Percentiles rank a stretch among this genome's conserved stretches.
phyloP scores from a whole-genome alignment of 2,797 vertebrate genomes.

The Pangasius sanitwongsei region DNA sequence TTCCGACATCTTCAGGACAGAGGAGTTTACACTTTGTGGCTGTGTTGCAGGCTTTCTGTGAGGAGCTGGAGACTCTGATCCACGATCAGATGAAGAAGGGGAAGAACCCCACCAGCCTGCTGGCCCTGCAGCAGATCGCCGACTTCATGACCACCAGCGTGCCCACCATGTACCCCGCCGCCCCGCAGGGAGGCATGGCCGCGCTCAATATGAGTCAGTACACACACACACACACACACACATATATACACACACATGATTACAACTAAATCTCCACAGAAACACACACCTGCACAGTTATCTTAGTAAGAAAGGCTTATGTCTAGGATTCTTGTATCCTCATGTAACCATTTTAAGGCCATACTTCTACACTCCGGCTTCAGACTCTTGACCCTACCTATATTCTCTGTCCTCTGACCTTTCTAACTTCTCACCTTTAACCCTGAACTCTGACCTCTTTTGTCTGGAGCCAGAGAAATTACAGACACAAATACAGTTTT shows the following conservation, averaged over 20 bases:
- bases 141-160: conserved; percentile 96
- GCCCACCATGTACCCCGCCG: conserved; percentile 92
- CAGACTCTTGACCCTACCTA: background rate
- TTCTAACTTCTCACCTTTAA: background rate
- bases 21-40: background rate
- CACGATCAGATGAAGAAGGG: conserved; percentile 98
- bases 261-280: background rate
- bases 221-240: background rate
- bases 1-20: background rate
- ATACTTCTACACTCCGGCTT: background rate
- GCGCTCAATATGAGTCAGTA: conserved; percentile 97
- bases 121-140: conserved; percentile 97
- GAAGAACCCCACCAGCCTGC: conserved; percentile 92
- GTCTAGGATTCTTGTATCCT: background rate
- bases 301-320: background rate
- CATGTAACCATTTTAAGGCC: background rate
- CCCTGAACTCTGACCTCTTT: background rate
- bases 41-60: conserved; percentile 88
- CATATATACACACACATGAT: background rate
- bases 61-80: conserved; percentile 98
- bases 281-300: background rate
- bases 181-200: conserved; percentile 96
- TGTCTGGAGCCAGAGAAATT: background rate
- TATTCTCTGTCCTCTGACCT: background rate
- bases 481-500: background rate